phyloP scores from a whole-genome alignment of 1,140 invertebrate species.

The Trialeurodes vaporariorum region DNA sequence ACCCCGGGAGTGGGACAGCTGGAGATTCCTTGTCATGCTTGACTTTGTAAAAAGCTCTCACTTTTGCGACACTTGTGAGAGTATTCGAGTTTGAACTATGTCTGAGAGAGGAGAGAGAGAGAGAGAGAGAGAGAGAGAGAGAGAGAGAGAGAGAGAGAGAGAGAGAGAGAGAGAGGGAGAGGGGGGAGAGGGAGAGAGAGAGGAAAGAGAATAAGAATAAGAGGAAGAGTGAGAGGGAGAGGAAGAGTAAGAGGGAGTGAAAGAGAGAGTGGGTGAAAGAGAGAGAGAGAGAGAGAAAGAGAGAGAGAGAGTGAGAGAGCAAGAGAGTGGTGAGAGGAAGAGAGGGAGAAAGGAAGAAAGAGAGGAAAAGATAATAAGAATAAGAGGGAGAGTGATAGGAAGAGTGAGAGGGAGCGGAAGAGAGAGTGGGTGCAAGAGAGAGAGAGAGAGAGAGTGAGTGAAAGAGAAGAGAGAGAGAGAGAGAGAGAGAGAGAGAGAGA shows the following conservation, averaged over 20 bases:
- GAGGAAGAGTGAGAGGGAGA: background rate
- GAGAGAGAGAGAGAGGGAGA: background rate
- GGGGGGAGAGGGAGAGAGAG: background rate
- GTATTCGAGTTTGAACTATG: background rate
- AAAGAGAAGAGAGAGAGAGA: too few relatives aligned
- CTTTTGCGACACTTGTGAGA: background rate
- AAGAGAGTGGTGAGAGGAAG: constrained; percentile 4
- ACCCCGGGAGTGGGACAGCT: background rate
- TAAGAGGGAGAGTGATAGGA: background rate
- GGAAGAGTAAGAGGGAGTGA: background rate
- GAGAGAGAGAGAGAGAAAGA: constrained; percentile 9
- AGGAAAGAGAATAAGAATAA: background rate
- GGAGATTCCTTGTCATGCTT: background rate
- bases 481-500: too few relatives aligned
- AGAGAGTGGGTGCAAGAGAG: too few relatives aligned
- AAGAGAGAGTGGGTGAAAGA: constrained; percentile 7
- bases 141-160: constrained; percentile 1
- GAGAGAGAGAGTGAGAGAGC: constrained; percentile 2
- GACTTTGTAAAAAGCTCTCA: background rate
- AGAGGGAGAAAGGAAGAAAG: constrained; percentile 5
- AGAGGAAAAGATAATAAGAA: constrained; percentile 1
- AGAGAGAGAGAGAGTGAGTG: background rate
- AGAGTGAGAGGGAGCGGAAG: background rate
- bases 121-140: constrained; percentile 7
- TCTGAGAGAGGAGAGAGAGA: constrained; percentile 2